Conservation (phyloP, 2,113 vertebrate genomes). For the Proteles cristata region DNA sequence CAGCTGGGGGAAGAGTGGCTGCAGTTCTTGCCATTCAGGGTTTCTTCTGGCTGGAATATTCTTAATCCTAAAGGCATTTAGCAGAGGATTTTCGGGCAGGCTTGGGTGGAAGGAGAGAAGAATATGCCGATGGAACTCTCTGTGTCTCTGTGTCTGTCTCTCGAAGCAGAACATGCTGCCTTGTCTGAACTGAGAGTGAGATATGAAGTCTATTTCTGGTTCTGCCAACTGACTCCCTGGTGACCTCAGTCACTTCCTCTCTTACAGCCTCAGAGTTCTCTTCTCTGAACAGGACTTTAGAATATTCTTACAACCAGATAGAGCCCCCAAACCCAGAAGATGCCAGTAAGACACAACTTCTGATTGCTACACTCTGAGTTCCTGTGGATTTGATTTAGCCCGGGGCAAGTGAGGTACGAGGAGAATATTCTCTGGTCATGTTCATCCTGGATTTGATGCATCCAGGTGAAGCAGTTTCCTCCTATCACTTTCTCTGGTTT, state of each 20-base stretch:
- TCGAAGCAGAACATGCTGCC: constrained; percentile 56
- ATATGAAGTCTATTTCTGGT: constrained; percentile 77
- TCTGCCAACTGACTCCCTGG: constrained; percentile 79
- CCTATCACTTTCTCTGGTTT: background rate
- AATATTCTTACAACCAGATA: background rate
- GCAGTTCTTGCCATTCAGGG: background rate
- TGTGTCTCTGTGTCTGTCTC: background rate
- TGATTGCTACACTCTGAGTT: fast-evolving
- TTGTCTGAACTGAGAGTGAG: constrained; percentile 69
- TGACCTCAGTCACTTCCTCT: constrained; percentile 81
- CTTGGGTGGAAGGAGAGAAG: background rate
- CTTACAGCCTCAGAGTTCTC: constrained; percentile 64
- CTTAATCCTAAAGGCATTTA: too few species aligned
- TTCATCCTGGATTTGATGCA: background rate
- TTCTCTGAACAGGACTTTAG: constrained; percentile 51
- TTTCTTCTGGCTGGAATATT: background rate
- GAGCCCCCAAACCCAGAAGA: background rate
- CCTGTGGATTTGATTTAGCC: background rate
- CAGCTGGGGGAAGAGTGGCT: background rate
- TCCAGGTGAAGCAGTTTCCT: fast-evolving
- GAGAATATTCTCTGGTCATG: background rate
- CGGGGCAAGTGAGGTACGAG: too few species aligned
- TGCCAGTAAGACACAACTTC: background rate
- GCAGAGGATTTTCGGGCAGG: background rate
- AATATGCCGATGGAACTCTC: background rate